These are phyloP conservation scores for Aplochiton taeniatus DNA, from an alignment of 2,797 vertebrate species.

Conservation along the genomic window DNA sequence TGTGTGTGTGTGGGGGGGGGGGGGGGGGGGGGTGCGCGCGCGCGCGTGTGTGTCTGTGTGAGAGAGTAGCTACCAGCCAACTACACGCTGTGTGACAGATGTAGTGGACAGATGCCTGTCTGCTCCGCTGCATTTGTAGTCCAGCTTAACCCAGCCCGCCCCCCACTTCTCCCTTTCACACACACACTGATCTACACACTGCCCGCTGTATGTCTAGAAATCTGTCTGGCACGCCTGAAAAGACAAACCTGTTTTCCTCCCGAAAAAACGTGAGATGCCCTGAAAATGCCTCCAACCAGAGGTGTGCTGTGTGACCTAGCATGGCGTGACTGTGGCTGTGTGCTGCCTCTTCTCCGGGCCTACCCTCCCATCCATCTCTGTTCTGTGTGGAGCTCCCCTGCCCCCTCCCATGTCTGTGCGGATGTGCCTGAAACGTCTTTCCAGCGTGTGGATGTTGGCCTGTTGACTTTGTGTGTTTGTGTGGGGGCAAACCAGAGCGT, in stretches of 20 bases:
- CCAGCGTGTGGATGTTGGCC: too few relatives aligned
- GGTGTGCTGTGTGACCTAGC: too few relatives aligned
- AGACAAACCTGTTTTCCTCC: too few relatives aligned
- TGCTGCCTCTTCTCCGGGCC: not conserved
- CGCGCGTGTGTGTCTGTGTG: slow-evolving; percentile 14
- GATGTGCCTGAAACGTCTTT: too few relatives aligned
- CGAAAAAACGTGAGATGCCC: too few relatives aligned
- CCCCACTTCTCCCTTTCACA: slow-evolving; percentile 12
- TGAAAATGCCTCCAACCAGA: too few relatives aligned
- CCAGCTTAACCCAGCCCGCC: slow-evolving; percentile 33
- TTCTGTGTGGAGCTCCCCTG: too few relatives aligned
- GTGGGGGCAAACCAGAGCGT: too few relatives aligned
- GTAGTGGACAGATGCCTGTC: slow-evolving; percentile 62
- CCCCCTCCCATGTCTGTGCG: too few relatives aligned
- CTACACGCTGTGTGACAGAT: slow-evolving; percentile 60
- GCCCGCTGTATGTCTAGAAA: not conserved
- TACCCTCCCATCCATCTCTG: not conserved
- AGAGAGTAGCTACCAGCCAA: slow-evolving; percentile 20
- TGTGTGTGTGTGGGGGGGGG: not conserved
- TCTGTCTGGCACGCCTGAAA: not conserved
- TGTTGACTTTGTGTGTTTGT: too few relatives aligned
- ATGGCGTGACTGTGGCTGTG: not conserved
- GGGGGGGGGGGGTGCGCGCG: slow-evolving; percentile 11
- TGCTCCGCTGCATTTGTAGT: slow-evolving; percentile 54
- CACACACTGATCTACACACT: not conserved